Evolutionary conservation across 2,113 vertebrate genomes (phyloP).

Genomic region (Thamnaconus septentrionalis): DNA sequence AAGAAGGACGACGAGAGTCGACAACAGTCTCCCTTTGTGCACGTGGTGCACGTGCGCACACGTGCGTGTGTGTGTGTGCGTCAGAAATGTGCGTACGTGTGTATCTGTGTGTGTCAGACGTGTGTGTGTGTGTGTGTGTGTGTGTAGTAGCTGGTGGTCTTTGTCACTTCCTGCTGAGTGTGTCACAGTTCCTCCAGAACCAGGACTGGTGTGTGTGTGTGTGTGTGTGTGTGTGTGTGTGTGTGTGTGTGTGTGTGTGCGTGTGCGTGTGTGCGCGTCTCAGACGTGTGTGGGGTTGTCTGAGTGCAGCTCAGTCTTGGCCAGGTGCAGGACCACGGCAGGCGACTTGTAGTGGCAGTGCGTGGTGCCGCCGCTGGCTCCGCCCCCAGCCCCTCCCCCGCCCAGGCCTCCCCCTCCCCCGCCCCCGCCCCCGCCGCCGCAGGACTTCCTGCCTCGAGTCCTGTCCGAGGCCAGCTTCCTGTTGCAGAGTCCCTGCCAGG

Average conservation of each 20-base stretch:
- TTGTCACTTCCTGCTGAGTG: conserved; percentile 13
- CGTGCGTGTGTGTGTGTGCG: conserved; percentile 12
- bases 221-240: too few relatives aligned
- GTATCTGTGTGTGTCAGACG: too few relatives aligned
- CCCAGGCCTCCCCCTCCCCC: too few relatives aligned
- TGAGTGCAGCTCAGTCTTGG: conserved; percentile 90
- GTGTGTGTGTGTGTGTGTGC: conserved; percentile 6
- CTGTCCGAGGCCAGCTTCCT: conserved; percentile 83
- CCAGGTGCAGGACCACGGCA: conserved; percentile 88
- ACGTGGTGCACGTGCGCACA: conserved; percentile 40
- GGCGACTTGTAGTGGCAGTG: conserved; percentile 94
- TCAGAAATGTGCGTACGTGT: too few relatives aligned
- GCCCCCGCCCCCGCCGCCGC: conserved; percentile 64
- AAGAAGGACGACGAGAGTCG: conserved; percentile 44
- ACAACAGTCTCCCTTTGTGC: conserved; percentile 60
- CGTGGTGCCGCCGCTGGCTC: conserved; percentile 80
- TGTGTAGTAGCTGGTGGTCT: conserved; percentile 44
- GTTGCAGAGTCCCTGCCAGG: conserved; percentile 95
- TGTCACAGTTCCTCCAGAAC: too few relatives aligned
- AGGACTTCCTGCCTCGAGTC: conserved; percentile 86
- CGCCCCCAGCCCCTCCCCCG: too few relatives aligned
- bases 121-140: conserved; percentile 15
- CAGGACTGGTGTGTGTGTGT: too few relatives aligned
- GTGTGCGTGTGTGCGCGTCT: conserved; percentile 11
- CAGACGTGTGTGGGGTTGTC: conserved; percentile 91